Conservation (phyloP, 2,113 vertebrate genomes). For the Chionis minor region DNA sequence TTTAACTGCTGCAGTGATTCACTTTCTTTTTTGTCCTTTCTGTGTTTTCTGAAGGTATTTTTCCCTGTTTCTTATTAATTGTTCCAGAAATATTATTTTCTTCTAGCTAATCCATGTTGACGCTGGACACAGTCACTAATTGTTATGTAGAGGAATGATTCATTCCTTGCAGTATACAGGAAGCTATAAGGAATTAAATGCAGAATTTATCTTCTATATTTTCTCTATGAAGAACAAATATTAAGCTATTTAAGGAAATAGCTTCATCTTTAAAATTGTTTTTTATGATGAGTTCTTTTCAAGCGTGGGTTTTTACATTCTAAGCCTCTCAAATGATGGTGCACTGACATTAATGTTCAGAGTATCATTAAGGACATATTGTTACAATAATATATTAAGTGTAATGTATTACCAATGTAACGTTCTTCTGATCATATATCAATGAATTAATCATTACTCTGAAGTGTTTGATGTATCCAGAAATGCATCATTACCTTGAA, state of each 20-base stretch:
- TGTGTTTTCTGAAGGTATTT: no score
- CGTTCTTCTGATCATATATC: background rate
- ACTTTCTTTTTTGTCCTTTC: no score
- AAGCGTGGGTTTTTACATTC: background rate
- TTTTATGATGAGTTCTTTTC: background rate
- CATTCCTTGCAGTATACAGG: background rate
- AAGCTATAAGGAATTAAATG: background rate
- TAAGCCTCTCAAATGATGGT: background rate
- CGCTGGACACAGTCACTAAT: background rate
- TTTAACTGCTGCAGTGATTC: no score
- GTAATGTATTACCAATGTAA: background rate
- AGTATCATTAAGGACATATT: background rate
- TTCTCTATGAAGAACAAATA: background rate
- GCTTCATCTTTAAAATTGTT: background rate
- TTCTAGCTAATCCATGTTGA: background rate
- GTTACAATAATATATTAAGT: background rate
- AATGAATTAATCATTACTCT: constrained; percentile 9
- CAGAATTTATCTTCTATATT: background rate
- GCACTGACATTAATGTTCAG: background rate
- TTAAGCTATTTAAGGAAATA: background rate
- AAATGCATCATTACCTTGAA: constrained; percentile 35
- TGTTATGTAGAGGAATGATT: background rate
- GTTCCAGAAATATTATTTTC: background rate
- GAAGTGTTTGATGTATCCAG: background rate
- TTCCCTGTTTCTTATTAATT: no score